Percentiles rank a stretch among this genome's conserved stretches.
Evolutionary conservation across 2,888 invertebrate species (phyloP).

Genomic region (Lamproptera curius): DNA sequence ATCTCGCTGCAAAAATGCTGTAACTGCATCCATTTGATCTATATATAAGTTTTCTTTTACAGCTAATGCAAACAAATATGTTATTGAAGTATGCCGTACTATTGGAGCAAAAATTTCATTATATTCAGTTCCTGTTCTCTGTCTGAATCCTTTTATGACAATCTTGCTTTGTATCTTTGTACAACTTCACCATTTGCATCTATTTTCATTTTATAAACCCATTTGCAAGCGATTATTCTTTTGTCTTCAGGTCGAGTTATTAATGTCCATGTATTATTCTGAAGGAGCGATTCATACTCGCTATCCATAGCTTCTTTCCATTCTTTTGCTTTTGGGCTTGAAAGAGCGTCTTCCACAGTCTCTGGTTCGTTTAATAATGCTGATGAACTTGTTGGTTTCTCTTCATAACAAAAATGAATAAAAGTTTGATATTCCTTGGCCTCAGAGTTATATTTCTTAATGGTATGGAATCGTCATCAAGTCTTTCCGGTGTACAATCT

Average conservation of each 20-base stretch:
- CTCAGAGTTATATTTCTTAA: too few species aligned
- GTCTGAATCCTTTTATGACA: conserved; percentile 2
- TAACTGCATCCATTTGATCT: not conserved
- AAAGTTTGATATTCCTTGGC: too few species aligned
- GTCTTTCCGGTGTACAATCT: too few species aligned
- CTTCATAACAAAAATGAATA: not conserved
- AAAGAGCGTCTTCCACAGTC: too few species aligned
- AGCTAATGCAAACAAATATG: conserved; percentile 2
- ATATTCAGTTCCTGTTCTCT: not conserved
- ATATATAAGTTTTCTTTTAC: conserved; percentile 1
- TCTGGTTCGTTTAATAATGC: not conserved
- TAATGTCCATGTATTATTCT: conserved; percentile 25
- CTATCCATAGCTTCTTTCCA: conserved; percentile 19
- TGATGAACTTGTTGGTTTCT: not conserved
- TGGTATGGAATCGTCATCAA: too few species aligned
- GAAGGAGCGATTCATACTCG: conserved; percentile 21
- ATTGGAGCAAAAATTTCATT: too few species aligned
- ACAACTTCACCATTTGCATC: too few species aligned
- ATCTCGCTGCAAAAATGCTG: not conserved
- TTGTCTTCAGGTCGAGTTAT: conserved; percentile 18
- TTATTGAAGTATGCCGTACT: conserved; percentile 4
- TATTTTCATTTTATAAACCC: conserved; percentile 27
- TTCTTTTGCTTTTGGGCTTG: not conserved
- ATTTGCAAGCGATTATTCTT: conserved; percentile 24
- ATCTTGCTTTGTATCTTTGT: not conserved